Percentiles rank a stretch among this genome's conserved stretches.
These are phyloP conservation scores for Frankliniella fusca DNA, from an alignment of 2,888 invertebrate species.

Conservation along the genomic window DNA sequence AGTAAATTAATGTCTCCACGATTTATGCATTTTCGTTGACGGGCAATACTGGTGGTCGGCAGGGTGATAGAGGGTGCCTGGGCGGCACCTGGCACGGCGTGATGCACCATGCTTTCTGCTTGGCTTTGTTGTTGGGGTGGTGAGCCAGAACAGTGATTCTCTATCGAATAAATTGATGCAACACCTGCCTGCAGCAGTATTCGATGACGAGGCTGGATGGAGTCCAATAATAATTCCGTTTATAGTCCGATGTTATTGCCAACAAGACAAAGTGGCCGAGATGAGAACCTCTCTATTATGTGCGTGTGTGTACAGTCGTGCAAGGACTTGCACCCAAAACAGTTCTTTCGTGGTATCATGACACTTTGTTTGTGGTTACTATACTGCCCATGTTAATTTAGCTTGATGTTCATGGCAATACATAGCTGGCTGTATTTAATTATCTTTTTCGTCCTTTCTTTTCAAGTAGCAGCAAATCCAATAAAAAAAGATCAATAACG, in stretches of 20 bases:
- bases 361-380: background rate
- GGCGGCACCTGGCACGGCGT: background rate
- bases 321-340: no score
- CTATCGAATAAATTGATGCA: background rate
- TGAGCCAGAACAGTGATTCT: background rate
- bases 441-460: background rate
- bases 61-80: background rate
- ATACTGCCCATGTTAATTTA: background rate
- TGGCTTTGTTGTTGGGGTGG: background rate
- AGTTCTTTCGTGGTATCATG: no score
- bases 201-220: background rate
- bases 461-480: slow-evolving; percentile 30
- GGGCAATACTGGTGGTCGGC: background rate
- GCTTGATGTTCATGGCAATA: background rate
- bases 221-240: background rate
- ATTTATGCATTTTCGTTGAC: background rate
- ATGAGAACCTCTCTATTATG: background rate
- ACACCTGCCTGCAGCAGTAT: background rate
- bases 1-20: background rate
- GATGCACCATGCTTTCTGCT: slow-evolving; percentile 12
- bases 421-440: background rate
- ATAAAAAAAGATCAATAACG: background rate
- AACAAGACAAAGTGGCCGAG: background rate
- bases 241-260: background rate
- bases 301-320: no score